A percentile compares a stretch with the other conserved stretches of the same genome.
These are phyloP conservation scores for Tipula helvola DNA, from an alignment of 2,888 invertebrate genomes.

Conservation along the genomic window DNA sequence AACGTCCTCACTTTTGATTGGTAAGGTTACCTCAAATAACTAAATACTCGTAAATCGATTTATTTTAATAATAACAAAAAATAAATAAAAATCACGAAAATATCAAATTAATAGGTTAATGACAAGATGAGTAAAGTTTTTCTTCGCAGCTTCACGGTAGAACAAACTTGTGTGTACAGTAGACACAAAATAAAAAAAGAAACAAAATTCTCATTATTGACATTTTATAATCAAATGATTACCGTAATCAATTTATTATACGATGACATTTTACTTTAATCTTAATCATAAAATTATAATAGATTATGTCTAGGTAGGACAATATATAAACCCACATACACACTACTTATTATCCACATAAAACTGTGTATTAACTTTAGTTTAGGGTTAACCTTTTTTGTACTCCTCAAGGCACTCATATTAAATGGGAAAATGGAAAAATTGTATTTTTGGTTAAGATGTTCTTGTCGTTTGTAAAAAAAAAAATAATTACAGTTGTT, in stretches of 20 bases:
- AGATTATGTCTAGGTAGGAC: background rate
- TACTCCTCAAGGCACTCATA: background rate
- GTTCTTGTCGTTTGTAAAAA: no score
- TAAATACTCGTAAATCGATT: no score
- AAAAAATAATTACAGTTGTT: no score
- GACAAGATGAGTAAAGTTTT: background rate
- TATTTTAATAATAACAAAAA: no score
- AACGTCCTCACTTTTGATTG: no score
- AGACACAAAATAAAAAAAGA: background rate
- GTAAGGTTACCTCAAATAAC: no score
- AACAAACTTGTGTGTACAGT: background rate
- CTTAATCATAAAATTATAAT: background rate
- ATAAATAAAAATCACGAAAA: no score
- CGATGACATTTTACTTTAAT: background rate
- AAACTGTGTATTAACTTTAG: background rate
- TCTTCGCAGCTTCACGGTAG: background rate
- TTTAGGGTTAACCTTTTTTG: background rate
- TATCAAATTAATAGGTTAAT: background rate
- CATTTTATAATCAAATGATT: background rate
- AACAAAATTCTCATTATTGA: background rate
- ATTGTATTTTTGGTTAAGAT: no score
- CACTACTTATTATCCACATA: background rate
- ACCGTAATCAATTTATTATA: background rate
- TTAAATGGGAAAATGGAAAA: no score
- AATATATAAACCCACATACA: background rate